A percentile compares a stretch with the other conserved stretches of the same genome.
These are phyloP conservation scores for Motacilla alba DNA, from an alignment of 2,113 vertebrate species.

Conservation along the genomic window DNA sequence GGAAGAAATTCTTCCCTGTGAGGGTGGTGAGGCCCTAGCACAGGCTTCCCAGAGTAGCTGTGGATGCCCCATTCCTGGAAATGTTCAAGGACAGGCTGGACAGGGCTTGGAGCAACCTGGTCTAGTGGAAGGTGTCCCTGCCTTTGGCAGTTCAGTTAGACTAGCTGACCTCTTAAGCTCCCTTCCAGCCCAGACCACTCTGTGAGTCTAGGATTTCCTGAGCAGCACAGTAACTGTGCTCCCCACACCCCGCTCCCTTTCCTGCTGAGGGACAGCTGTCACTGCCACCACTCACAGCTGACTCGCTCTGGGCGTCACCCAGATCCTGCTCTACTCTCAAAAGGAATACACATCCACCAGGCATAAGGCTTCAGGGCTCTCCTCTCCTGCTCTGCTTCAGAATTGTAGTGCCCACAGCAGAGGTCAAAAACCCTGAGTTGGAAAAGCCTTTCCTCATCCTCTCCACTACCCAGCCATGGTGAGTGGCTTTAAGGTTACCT, in stretches of 20 bases:
- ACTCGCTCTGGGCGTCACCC: neutral
- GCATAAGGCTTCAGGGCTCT: neutral
- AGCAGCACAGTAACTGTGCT: neutral
- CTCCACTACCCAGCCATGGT: neutral
- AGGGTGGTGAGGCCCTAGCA: neutral
- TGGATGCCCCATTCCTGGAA: neutral
- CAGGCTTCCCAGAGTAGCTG: neutral
- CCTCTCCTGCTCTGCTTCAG: neutral
- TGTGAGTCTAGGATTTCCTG: neutral
- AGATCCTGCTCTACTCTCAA: neutral
- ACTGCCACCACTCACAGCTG: neutral
- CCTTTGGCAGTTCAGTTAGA: neutral
- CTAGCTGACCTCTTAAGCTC: neutral
- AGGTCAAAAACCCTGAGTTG: neutral
- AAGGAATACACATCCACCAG: neutral
- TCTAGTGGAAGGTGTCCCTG: neutral
- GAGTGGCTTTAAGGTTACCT: neutral
- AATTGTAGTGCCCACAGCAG: neutral
- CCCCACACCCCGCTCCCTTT: fast-evolving
- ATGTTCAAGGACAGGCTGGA: neutral
- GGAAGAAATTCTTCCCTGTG: neutral
- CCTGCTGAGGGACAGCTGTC: neutral
- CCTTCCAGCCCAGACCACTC: neutral
- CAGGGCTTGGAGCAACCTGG: neutral
- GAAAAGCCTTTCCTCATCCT: neutral